A percentile compares a stretch with the other conserved stretches of the same genome.
These are phyloP conservation scores for Miichthys miiuy DNA, from an alignment of 2,797 vertebrate genomes.

Conservation along the genomic window DNA sequence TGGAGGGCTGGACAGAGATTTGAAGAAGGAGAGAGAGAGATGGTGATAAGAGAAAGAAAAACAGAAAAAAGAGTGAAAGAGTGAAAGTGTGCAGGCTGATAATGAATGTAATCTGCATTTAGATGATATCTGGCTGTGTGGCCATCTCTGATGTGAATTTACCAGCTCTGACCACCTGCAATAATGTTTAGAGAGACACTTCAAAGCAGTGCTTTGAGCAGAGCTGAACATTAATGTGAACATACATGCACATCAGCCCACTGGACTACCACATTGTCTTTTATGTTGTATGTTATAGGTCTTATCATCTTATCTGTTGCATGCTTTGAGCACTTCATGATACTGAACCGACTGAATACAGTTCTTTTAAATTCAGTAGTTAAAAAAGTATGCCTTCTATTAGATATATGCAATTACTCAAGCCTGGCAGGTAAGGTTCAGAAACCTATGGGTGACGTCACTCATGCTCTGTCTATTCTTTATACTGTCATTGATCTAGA, in stretches of 20 bases:
- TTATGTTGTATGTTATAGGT: not conserved
- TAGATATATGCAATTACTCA: too few species aligned
- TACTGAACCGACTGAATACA: not conserved
- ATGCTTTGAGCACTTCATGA: too few species aligned
- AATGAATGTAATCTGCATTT: constrained; percentile 73
- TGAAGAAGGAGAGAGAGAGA: not conserved
- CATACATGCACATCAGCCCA: not conserved
- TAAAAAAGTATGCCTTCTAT: not conserved
- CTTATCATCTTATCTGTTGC: not conserved
- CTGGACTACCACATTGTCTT: too few species aligned
- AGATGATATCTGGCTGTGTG: constrained; percentile 61
- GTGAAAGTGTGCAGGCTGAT: constrained; percentile 53
- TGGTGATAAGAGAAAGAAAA: constrained; percentile 8
- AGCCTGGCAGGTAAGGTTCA: not conserved
- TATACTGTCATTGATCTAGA: too few species aligned
- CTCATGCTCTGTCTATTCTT: too few species aligned
- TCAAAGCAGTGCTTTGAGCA: not conserved
- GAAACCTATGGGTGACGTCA: too few species aligned
- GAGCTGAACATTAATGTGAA: constrained; percentile 11
- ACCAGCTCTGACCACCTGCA: constrained; percentile 26
- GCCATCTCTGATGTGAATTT: constrained; percentile 50
- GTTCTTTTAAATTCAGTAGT: not conserved
- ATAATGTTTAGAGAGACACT: constrained; percentile 35
- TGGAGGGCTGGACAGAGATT: constrained; percentile 11
- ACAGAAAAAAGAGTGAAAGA: constrained; percentile 30